Conservation (phyloP, 2,113 vertebrate genomes). For the Zootoca vivipara region DNA sequence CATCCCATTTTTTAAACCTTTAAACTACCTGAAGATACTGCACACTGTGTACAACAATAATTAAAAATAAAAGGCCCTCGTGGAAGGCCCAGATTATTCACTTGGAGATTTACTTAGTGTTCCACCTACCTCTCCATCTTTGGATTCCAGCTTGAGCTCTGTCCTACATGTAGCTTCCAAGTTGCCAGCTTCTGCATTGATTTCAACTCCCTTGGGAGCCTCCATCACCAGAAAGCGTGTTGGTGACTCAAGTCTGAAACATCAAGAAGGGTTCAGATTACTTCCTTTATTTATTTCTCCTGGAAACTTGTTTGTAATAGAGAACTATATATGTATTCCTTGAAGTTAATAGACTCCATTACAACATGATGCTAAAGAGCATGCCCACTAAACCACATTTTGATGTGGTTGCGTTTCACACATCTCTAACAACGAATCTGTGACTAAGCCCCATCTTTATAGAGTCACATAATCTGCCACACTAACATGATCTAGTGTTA, state of each 20-base stretch:
- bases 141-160: conserved; percentile 95
- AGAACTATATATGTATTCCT: background rate
- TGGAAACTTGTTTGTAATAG: background rate
- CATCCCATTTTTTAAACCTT: background rate
- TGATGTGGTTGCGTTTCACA: background rate
- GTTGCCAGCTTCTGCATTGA: conserved; percentile 95
- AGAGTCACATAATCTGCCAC: background rate
- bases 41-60: background rate
- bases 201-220: conserved; percentile 94
- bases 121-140: conserved; percentile 91
- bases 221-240: conserved; percentile 95
- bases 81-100: background rate
- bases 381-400: too few species aligned
- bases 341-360: background rate
- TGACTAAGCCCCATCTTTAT: background rate
- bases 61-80: background rate
- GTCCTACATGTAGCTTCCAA: conserved; percentile 94
- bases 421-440: background rate
- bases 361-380: too few species aligned
- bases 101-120: accelerated
- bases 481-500: background rate
- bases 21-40: background rate
- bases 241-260: conserved; percentile 92
- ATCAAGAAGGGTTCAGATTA: background rate
- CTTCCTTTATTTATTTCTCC: accelerated